These are phyloP conservation scores for Andrena flavipes DNA, from an alignment of 2,888 invertebrate species.

Conservation along the genomic window DNA sequence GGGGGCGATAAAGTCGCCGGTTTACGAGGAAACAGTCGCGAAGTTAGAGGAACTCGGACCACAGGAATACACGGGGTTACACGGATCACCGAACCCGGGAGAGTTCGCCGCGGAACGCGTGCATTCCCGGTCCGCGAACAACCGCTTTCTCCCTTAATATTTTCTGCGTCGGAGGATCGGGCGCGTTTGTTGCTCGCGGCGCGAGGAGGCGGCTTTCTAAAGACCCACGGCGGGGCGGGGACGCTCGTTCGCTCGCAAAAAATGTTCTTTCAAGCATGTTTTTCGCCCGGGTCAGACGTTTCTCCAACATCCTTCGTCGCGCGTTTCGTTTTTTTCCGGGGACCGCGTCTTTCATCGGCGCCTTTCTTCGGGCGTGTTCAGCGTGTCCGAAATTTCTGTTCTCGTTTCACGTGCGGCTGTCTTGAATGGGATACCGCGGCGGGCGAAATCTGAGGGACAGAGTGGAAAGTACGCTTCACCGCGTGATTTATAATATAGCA, in stretches of 20 bases:
- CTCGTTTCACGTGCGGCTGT: not conserved
- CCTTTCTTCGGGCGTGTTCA: not conserved
- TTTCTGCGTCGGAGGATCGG: constrained; percentile 8
- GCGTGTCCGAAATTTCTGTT: not conserved
- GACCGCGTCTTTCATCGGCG: not conserved
- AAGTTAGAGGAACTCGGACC: constrained; percentile 50
- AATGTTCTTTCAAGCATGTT: constrained; percentile 6
- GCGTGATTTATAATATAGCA: not conserved
- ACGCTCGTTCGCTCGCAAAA: not conserved
- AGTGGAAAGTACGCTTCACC: not conserved
- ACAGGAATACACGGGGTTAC: constrained; percentile 15
- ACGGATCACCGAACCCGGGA: constrained; percentile 44
- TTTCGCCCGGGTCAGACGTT: not conserved
- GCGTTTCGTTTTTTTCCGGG: not conserved
- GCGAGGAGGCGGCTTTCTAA: not conserved
- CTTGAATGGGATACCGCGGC: not conserved
- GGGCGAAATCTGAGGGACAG: not conserved
- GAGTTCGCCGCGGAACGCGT: not conserved
- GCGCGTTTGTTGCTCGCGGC: not conserved
- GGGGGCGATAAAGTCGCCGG: constrained; percentile 64
- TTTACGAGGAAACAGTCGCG: constrained; percentile 71
- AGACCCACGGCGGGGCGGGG: not conserved
- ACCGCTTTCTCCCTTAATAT: constrained; percentile 11
- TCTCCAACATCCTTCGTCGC: not conserved
- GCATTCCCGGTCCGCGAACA: constrained; percentile 25